These are phyloP conservation scores for Phataginus tetradactyla DNA, from an alignment of 2,797 vertebrate genomes.

Conservation along the genomic window DNA sequence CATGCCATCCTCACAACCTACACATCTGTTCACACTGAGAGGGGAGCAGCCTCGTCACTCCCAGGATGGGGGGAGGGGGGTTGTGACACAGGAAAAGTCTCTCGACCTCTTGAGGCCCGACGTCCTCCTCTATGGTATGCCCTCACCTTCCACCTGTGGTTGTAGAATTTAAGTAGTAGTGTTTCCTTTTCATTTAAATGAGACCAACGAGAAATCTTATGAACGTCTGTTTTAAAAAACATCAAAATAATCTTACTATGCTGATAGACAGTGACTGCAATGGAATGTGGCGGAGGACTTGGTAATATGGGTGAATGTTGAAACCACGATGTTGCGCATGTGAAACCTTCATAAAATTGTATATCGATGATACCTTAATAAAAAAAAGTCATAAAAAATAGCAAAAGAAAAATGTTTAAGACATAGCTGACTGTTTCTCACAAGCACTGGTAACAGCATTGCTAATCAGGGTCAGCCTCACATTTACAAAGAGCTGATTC, in stretches of 20 bases:
- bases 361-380: no score
- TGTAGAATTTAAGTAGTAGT: neutral
- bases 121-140: neutral
- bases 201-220: neutral
- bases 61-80: no score
- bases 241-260: no score
- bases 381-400: neutral
- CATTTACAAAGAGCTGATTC: neutral
- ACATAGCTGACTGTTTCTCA: neutral
- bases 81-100: accelerated
- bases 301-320: no score
- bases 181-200: neutral
- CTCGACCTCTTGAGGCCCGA: accelerated
- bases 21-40: neutral
- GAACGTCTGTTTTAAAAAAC: neutral
- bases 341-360: no score
- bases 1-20: neutral
- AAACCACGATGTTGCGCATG: no score
- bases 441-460: neutral
- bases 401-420: neutral
- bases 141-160: neutral
- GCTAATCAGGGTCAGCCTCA: neutral
- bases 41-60: neutral
- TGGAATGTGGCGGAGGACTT: no score
- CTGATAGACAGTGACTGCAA: no score